These are phyloP conservation scores for Puma concolor DNA, from an alignment of 2,113 vertebrate species.

Conservation along the genomic window DNA sequence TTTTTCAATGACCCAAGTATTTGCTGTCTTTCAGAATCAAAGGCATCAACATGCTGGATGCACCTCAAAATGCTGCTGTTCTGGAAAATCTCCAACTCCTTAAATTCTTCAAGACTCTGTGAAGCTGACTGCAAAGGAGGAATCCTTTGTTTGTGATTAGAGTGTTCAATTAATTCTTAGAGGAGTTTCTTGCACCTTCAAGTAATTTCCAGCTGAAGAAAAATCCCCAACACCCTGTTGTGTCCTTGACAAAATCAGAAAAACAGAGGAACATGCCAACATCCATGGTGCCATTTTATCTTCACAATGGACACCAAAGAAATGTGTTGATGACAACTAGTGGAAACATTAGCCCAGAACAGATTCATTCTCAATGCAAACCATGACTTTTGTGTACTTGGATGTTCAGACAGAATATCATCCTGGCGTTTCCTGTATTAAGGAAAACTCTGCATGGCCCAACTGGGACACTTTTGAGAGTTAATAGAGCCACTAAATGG, in stretches of 20 bases:
- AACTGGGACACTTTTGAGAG: neutral
- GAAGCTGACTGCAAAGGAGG: constrained; percentile 47
- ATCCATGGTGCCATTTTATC: neutral
- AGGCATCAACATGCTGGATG: neutral
- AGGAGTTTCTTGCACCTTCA: constrained; percentile 50
- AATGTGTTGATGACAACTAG: neutral
- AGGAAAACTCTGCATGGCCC: neutral
- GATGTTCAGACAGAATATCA: neutral
- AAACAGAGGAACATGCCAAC: neutral
- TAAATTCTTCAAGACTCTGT: neutral
- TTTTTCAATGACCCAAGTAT: neutral
- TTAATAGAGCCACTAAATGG: neutral
- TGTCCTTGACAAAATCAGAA: neutral
- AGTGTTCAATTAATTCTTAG: neutral
- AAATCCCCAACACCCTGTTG: neutral
- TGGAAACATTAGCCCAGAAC: neutral
- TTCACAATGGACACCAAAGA: neutral
- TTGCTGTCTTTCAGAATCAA: constrained; percentile 28
- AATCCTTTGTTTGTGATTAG: constrained; percentile 19
- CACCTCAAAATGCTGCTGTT: neutral
- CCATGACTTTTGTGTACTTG: neutral
- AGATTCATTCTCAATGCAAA: neutral
- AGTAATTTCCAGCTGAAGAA: constrained; percentile 48
- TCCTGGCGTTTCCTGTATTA: neutral
- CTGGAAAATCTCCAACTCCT: neutral